A percentile compares a stretch with the other conserved stretches of the same genome.
These are phyloP conservation scores for Lutraria lutraria DNA, from an alignment of 2,888 invertebrate species.

Conservation along the genomic window DNA sequence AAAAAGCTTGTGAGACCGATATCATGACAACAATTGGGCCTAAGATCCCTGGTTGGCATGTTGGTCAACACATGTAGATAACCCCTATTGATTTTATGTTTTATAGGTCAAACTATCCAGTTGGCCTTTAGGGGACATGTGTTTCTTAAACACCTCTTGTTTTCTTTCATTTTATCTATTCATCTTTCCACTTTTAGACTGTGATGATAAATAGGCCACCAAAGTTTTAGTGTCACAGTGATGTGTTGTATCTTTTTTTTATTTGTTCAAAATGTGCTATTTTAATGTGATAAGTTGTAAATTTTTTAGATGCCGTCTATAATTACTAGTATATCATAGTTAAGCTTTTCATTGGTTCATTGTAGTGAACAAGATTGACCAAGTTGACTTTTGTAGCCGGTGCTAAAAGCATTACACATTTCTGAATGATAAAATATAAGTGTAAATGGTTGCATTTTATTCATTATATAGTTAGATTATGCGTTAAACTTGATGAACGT, in stretches of 20 bases:
- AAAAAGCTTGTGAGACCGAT: no score
- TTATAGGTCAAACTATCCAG: no score
- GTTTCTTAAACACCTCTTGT: no score
- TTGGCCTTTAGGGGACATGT: no score
- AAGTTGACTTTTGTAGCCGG: background rate
- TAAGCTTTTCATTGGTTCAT: background rate
- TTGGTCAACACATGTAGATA: no score
- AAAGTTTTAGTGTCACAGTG: background rate
- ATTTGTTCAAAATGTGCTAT: background rate
- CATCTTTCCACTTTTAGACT: no score
- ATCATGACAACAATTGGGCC: no score
- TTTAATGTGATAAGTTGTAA: background rate
- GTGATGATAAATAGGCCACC: no score
- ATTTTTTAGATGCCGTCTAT: background rate
- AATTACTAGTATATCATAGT: background rate
- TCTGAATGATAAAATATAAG: background rate
- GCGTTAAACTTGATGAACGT: background rate
- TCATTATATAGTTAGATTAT: background rate
- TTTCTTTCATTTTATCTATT: no score
- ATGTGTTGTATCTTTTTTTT: background rate
- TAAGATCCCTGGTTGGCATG: no score
- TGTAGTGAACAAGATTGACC: background rate
- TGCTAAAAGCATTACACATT: conserved; percentile 19
- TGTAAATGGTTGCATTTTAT: background rate
- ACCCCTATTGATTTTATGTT: no score